Percentiles rank a stretch among this genome's conserved stretches.
Conservation (phyloP, 92 coral and sea anemone species). For the Palythoa caribaeorum region DNA sequence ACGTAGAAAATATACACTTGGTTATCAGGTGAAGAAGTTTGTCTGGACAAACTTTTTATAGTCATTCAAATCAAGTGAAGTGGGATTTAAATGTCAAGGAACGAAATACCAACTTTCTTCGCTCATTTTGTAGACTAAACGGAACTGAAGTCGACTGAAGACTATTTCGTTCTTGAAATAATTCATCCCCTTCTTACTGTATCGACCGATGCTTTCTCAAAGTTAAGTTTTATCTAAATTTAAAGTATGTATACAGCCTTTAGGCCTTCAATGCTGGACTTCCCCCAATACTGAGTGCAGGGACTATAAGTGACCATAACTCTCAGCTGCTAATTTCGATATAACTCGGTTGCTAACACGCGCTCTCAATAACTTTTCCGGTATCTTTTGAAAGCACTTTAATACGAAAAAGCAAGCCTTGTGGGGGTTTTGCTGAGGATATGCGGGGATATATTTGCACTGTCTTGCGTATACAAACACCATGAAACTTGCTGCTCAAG, state of each 20-base stretch:
- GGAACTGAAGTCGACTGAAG: no score
- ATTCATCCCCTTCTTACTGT: no score
- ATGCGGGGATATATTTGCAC: conserved; percentile 34
- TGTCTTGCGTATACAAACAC: not conserved
- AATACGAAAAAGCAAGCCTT: conserved; percentile 4
- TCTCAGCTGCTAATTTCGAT: not conserved
- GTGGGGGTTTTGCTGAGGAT: conserved; percentile 36
- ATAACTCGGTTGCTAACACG: not conserved
- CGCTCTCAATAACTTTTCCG: conserved; percentile 28
- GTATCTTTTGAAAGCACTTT: conserved; percentile 28
- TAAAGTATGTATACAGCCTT: not conserved
- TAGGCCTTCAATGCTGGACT: not conserved
- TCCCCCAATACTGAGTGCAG: not conserved
- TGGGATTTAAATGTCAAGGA: no score
- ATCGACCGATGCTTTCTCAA: not conserved
- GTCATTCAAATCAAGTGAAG: no score
- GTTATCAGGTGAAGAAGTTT: no score
- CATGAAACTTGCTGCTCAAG: not conserved
- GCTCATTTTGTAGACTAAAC: no score
- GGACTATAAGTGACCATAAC: not conserved
- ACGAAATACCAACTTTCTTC: no score
- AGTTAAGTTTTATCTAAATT: not conserved
- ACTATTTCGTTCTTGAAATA: no score
- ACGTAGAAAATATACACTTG: no score
- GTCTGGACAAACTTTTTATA: no score